Evolutionary conservation across 92 coral and sea anemone genomes (phyloP).

Genomic region (Isaurus tuberculatus): DNA sequence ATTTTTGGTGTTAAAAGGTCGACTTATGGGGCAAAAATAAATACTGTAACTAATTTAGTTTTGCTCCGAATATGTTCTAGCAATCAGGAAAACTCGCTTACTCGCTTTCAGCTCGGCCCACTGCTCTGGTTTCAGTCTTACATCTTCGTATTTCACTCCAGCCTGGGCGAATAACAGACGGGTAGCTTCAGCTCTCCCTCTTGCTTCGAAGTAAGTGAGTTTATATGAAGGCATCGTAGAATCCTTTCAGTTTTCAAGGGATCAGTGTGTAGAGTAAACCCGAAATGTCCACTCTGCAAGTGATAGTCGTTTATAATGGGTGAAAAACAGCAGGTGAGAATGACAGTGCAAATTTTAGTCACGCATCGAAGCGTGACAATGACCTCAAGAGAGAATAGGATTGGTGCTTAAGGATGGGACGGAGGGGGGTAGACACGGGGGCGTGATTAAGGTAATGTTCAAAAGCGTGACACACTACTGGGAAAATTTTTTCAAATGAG

Average conservation of each 20-base stretch:
- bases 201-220: neutral
- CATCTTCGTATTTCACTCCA: conserved; percentile 14
- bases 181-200: neutral
- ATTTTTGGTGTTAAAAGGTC: too few species aligned
- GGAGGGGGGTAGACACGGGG: neutral
- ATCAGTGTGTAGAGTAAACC: neutral
- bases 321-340: neutral
- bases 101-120: neutral
- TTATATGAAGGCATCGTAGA: neutral
- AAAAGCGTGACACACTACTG: neutral
- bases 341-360: neutral
- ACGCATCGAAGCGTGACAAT: too few species aligned
- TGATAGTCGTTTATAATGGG: neutral
- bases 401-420: neutral
- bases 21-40: too few species aligned
- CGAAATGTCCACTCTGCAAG: neutral
- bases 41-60: too few species aligned
- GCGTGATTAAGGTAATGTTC: neutral
- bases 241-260: neutral
- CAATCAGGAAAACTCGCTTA: too few species aligned
- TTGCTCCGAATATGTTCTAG: too few species aligned
- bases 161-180: conserved; percentile 9
- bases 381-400: neutral
- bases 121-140: neutral
- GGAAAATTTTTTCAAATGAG: too few species aligned